These are phyloP conservation scores for Heliconius congener DNA, from an alignment of 1,140 invertebrate genomes.

Conservation along the genomic window DNA sequence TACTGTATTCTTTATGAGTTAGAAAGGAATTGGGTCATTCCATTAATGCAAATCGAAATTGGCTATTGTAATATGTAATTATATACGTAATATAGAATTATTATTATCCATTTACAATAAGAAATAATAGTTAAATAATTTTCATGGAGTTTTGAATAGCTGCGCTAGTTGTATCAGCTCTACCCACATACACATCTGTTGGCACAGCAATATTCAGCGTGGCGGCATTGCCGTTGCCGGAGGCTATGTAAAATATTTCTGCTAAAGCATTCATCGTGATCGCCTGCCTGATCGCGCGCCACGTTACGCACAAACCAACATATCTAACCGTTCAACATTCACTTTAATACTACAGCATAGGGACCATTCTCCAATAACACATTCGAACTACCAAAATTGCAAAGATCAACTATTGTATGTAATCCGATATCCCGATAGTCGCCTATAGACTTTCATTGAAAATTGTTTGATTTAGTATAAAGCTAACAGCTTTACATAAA, in stretches of 20 bases:
- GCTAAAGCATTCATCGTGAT: constrained; percentile 80
- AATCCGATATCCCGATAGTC: constrained; percentile 71
- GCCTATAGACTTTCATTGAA: constrained; percentile 61
- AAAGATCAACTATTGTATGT: constrained; percentile 69
- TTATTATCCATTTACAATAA: neutral
- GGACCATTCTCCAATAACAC: constrained; percentile 41
- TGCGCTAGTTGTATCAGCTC: constrained; percentile 51
- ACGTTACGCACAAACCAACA: constrained; percentile 62
- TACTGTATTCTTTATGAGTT: neutral
- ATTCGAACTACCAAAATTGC: constrained; percentile 44
- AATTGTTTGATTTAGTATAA: constrained; percentile 68
- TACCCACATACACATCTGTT: constrained; percentile 62
- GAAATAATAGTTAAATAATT: neutral
- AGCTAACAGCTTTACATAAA: constrained; percentile 38
- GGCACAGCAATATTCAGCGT: constrained; percentile 75
- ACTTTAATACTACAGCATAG: constrained; percentile 49
- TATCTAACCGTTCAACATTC: constrained; percentile 40
- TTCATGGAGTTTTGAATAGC: neutral
- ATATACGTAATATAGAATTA: no score
- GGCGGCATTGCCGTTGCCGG: constrained; percentile 63
- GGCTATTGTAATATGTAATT: no score
- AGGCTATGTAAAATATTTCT: constrained; percentile 81
- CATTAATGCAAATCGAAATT: no score
- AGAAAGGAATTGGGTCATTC: no score
- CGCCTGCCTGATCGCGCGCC: constrained; percentile 68